Evolutionary conservation across 37 sponge, comb jelly and placozoan genomes (phyloP).

Genomic region (Crambe crambe): DNA sequence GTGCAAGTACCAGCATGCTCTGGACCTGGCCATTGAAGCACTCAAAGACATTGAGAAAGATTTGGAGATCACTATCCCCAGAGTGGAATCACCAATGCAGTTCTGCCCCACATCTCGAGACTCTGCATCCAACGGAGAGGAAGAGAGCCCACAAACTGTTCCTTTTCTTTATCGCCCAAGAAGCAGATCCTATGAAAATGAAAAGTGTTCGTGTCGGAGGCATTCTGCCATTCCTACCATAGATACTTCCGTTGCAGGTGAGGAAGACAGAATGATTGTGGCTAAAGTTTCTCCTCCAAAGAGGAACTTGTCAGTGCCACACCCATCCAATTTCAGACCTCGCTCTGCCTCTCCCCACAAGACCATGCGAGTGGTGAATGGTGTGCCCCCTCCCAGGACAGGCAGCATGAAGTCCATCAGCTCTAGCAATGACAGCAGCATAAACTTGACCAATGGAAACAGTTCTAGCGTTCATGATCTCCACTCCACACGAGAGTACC

Average conservation of each 20-base stretch:
- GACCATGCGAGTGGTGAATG: neutral
- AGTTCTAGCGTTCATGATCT: slow-evolving; percentile 50
- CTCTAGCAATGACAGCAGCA: slow-evolving; percentile 20
- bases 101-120: neutral
- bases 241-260: neutral
- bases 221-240: neutral
- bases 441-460: neutral
- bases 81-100: slow-evolving; percentile 6
- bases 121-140: neutral
- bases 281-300: neutral
- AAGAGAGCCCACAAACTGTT: slow-evolving; percentile 1
- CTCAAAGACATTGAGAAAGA: slow-evolving; percentile 69
- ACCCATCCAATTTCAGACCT: slow-evolving; percentile 7
- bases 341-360: slow-evolving; percentile 51
- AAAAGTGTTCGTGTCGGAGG: neutral
- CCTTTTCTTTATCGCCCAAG: neutral
- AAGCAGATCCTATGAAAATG: neutral
- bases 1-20: slow-evolving; percentile 36
- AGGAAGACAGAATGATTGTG: neutral
- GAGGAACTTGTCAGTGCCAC: slow-evolving; percentile 3
- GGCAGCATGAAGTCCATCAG: slow-evolving; percentile 27
- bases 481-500: neutral
- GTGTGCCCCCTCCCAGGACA: neutral
- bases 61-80: slow-evolving; percentile 27
- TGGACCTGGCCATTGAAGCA: slow-evolving; percentile 46